Percentiles rank a stretch among this genome's conserved stretches.
phyloP scores from a whole-genome alignment of 2,888 invertebrate species.

The Cinara cedri region DNA sequence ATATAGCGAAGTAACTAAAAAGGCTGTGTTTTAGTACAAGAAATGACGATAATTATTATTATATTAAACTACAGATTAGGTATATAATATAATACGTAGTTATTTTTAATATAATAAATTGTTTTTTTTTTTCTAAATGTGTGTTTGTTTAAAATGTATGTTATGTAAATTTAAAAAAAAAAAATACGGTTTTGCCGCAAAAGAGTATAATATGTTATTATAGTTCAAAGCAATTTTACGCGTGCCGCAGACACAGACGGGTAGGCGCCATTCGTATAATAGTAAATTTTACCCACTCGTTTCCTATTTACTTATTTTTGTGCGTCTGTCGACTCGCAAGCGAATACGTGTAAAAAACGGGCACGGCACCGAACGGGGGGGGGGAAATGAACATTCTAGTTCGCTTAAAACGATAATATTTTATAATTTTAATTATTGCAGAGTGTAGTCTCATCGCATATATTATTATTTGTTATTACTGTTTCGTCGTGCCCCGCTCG shows the following conservation, averaged over 20 bases:
- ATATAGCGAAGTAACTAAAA: conserved; percentile 47
- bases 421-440: too few species aligned
- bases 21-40: conserved; percentile 57
- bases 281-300: neutral
- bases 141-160: conserved; percentile 28
- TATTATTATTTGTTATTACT: neutral
- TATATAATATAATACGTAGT: neutral
- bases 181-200: conserved; percentile 28
- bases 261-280: neutral
- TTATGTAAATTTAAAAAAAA: conserved; percentile 40
- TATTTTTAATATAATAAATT: neutral
- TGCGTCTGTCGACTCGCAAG: neutral
- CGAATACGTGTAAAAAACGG: neutral
- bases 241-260: neutral
- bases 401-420: too few species aligned
- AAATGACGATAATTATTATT: conserved; percentile 39
- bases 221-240: conserved; percentile 13
- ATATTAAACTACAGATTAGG: neutral
- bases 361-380: too few species aligned
- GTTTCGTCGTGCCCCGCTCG: neutral
- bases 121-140: conserved; percentile 6
- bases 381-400: neutral
- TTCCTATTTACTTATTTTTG: neutral
- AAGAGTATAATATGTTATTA: neutral
- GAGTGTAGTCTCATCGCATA: too few species aligned